Percentiles rank a stretch among this genome's conserved stretches.
Conservation (phyloP, 2,113 vertebrate species). For the Prochilodus magdalenae region DNA sequence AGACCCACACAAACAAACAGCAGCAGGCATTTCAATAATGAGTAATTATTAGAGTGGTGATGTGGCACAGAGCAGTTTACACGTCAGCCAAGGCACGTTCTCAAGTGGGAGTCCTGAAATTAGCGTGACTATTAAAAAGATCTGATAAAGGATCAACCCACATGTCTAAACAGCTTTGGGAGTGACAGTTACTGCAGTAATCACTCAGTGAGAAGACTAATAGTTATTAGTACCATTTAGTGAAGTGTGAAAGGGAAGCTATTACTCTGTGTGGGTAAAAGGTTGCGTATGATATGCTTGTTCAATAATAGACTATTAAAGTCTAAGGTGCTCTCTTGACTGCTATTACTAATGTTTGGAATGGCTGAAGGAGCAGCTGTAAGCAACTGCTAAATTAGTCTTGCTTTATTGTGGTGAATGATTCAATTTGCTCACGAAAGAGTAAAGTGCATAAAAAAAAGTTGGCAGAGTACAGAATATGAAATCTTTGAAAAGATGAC, state of each 20-base stretch:
- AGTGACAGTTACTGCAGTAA: background rate
- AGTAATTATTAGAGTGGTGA: background rate
- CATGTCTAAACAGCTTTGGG: background rate
- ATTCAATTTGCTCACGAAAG: constrained; percentile 18
- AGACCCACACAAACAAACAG: background rate
- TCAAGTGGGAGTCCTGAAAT: background rate
- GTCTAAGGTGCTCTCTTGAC: background rate
- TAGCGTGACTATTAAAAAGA: background rate
- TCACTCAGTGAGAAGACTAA: background rate
- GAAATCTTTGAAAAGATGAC: constrained; percentile 67
- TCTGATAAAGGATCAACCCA: background rate
- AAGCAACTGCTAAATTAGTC: background rate
- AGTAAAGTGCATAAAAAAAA: constrained; percentile 27
- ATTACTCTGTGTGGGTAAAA: constrained; percentile 27
- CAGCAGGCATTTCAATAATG: background rate
- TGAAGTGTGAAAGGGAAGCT: constrained; percentile 25
- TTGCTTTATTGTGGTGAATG: constrained; percentile 21
- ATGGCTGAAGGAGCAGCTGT: background rate
- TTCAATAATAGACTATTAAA: constrained; percentile 39
- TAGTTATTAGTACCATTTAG: constrained; percentile 51
- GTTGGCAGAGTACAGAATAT: background rate
- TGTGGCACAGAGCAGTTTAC: background rate
- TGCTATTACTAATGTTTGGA: constrained; percentile 37
- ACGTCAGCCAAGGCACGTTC: background rate
- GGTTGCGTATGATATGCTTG: constrained; percentile 13